Conservation (phyloP, 2,113 vertebrate species). For the Piprites chloris region DNA sequence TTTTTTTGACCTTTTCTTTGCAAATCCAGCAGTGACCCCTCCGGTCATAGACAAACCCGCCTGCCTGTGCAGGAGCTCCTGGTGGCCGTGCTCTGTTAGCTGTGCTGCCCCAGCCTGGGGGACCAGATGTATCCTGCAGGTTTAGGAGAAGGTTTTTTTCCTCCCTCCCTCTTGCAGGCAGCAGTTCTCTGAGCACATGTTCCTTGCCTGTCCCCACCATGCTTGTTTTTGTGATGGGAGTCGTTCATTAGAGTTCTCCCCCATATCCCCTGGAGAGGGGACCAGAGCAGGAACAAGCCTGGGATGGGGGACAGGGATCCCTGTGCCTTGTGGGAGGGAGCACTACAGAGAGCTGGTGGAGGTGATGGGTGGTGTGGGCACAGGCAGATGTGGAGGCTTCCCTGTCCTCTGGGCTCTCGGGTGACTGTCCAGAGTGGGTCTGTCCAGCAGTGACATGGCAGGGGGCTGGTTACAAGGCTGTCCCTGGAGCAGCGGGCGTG, state of each 20-base stretch:
- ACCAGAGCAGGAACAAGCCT: not conserved
- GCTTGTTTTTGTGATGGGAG: accelerated
- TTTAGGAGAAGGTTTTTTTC: not conserved
- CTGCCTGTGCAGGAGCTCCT: not conserved
- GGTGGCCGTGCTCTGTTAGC: accelerated
- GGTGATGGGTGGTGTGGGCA: not conserved
- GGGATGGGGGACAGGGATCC: not conserved
- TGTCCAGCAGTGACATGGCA: not conserved
- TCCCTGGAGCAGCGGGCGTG: accelerated
- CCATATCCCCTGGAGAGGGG: not conserved
- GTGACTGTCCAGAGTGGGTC: not conserved
- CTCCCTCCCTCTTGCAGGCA: not conserved
- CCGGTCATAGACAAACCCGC: not conserved
- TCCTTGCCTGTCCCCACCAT: not conserved
- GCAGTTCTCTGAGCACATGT: not conserved
- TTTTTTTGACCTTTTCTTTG: slow-evolving; percentile 32
- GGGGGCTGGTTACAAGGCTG: not conserved
- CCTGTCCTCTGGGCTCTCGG: not conserved
- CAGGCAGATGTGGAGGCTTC: not conserved
- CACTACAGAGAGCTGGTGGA: not conserved
- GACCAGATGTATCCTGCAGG: not conserved
- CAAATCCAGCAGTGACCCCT: not conserved
- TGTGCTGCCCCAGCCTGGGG: not conserved
- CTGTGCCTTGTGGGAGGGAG: not conserved
- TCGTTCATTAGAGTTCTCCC: not conserved